A percentile compares a stretch with the other conserved stretches of the same genome.
phyloP scores from a whole-genome alignment of 2,888 invertebrate genomes.

The Drosophila algonquin region DNA sequence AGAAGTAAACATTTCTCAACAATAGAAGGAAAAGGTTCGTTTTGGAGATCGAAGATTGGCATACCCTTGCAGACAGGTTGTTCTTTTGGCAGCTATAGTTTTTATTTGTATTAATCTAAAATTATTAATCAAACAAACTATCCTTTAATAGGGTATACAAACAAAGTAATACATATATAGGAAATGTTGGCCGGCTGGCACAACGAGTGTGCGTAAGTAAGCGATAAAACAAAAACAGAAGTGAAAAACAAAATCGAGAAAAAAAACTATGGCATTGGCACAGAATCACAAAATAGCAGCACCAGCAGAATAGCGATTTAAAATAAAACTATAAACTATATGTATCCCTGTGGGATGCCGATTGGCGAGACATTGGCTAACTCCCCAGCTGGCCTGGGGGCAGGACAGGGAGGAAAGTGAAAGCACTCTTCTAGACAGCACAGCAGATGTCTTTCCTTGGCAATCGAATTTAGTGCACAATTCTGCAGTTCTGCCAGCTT shows the following conservation, averaged over 20 bases:
- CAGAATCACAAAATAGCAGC: conserved; percentile 31
- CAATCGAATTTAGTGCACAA: conserved; percentile 31
- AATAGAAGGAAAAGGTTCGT: no score
- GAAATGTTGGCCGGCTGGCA: conserved; percentile 38
- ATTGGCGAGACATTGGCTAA: conserved; percentile 21
- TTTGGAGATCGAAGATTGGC: no score
- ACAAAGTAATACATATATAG: not conserved
- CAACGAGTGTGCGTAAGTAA: conserved; percentile 32
- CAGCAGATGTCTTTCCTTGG: conserved; percentile 40
- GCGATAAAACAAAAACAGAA: conserved; percentile 48
- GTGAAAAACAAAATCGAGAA: conserved; percentile 3
- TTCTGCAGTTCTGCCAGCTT: conserved; percentile 46
- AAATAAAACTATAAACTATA: conserved; percentile 42
- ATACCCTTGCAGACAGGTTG: no score
- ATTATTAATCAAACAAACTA: no score
- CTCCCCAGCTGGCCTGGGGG: not conserved
- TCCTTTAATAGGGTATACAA: not conserved
- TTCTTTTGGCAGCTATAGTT: no score
- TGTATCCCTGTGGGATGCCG: conserved; percentile 11
- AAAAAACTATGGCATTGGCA: conserved; percentile 32
- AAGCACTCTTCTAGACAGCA: conserved; percentile 45
- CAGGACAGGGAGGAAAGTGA: conserved; percentile 54
- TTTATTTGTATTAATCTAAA: no score
- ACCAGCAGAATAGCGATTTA: conserved; percentile 12
- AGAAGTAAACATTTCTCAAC: no score